Evolutionary conservation across 2,888 invertebrate genomes (phyloP), one percentile per base, ranked within the genome.

Genomic region (Chironomus riparius): DNA sequence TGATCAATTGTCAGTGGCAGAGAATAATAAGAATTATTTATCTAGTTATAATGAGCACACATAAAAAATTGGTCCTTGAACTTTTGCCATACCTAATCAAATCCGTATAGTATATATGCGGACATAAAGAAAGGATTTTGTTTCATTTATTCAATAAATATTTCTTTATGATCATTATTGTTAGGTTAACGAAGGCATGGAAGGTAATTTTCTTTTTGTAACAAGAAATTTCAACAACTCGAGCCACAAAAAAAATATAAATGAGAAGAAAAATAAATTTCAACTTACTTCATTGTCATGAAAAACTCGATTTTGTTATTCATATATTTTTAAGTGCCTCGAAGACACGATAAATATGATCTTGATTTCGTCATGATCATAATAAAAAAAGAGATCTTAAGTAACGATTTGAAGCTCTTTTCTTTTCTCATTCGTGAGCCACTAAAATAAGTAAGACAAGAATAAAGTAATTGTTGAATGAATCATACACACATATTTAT

Each of bases 271-370:
- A 28, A 28, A 28, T 28, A 38, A 38, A 38, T 38, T 38, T 38
- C 38, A 38, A 38, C 38, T 38, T 38, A 24, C 65, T 65, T 65
- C 65, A 65, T 65, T 65, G 65, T 65, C 65, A 65, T 65, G 65
- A 65, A 65, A 65, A 65, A 65, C 65, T 24, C 65, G 65, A 65
- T 65, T 65, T 65, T 56, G 56, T 56, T 56, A 56, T 56, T 56
- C 56, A 56, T 56, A 18, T 56, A 18, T 18, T 21, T 61, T 71
- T 61, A 56, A 56, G 71, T 71, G 71, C 71, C 70, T 50, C 56
- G 56, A 71, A 71, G 47, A 56, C 71, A 61, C 56, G 71, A 71
- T 71, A 73, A 73, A 62, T 61, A 62, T 73, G 72, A 73, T 73
- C 72, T 73, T 73, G 72, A 73, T 73, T 73, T 73, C 62, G 62